Percentiles rank a stretch among this genome's conserved stretches.
Conservation (phyloP, 2,113 vertebrate genomes). For the Takifugu flavidus region DNA sequence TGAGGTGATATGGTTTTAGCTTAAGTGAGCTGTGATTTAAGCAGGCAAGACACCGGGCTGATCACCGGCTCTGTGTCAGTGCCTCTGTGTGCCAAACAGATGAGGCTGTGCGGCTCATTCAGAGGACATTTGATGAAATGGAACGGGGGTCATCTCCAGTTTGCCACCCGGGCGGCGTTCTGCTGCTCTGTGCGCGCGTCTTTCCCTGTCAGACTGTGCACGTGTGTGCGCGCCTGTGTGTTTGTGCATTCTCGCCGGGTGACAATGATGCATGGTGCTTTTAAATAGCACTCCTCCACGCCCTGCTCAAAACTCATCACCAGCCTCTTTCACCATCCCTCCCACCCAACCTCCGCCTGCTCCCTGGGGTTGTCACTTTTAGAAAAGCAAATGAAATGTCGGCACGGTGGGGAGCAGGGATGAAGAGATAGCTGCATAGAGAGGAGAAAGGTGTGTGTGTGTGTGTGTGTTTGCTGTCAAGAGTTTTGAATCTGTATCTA, state of each 20-base stretch:
- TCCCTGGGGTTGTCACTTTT: slow-evolving; percentile 73
- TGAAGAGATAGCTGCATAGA: slow-evolving; percentile 54
- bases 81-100: slow-evolving; percentile 45
- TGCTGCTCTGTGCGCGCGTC: slow-evolving; percentile 30
- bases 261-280: slow-evolving; percentile 81
- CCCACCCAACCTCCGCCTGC: slow-evolving; percentile 7
- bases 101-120: slow-evolving; percentile 72
- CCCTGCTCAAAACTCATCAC: slow-evolving; percentile 76
- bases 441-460: slow-evolving; percentile 42
- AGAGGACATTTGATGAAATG: slow-evolving; percentile 78
- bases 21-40: slow-evolving; percentile 74
- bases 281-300: slow-evolving; percentile 78
- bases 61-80: slow-evolving; percentile 42
- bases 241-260: slow-evolving; percentile 39
- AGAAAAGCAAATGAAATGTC: slow-evolving; percentile 77
- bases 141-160: slow-evolving; percentile 73
- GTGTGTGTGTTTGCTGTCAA: neutral
- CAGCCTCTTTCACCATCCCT: slow-evolving; percentile 55
- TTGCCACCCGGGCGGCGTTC: slow-evolving; percentile 61
- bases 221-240: slow-evolving; percentile 24
- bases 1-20: slow-evolving; percentile 60
- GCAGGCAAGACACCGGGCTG: slow-evolving; percentile 67
- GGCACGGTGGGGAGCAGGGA: slow-evolving; percentile 44
- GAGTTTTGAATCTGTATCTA: neutral
- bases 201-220: slow-evolving; percentile 21